Base-by-base conservation (phyloP, 1,140 invertebrate species). In the Pseudomyrmex gracilis region DNA sequence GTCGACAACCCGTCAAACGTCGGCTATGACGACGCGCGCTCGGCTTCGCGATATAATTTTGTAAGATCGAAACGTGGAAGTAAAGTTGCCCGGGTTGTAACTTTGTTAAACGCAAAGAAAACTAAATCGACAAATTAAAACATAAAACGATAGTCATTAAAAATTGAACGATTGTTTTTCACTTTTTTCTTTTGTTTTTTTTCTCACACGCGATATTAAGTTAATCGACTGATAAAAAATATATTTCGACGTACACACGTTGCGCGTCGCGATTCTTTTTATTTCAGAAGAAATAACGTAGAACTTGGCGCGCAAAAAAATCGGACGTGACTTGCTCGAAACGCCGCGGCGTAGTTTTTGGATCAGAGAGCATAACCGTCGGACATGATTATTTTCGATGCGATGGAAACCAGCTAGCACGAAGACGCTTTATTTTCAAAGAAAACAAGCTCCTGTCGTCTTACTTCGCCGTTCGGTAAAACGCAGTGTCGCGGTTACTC, bases 371-470 rank as follows among this genome's bases (percentile, higher is more conserved):
- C 53, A 49, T 20, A 60, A 58, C 53, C 45, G 53, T 20, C 57
- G 15, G 45, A 17, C 43, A 34, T 12, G 66, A 80, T 80, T 80
- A 80, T 80, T 80, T 80, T 60, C 34, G 53, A 80, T 67, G 53
- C 45, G 22, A 80, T 71, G 53, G 49, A 70, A 34, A 22, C 47
- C 20, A 68, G 76, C 47, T 45, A 58, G 12, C n/a, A n/a, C 53
- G 34, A 15, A 34, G 76, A 34, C 34, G 34, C 34, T 24, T 70
- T 80, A 55, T 67, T 80, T 80, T 70, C 55, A 80, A 43, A 80
- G 13, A 63, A 80, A 80, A 80, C 55, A 80, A 58, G 15, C 66
- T 34, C 15, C 53, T 49, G 74, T 67, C 66, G 51, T 58, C 53
- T 80, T 49, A 47, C 15, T 24, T 24, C 64, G 22, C 2, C 55